Percentiles rank a stretch among this genome's conserved stretches.
These are phyloP conservation scores for Apotomis turbidana DNA, from an alignment of 2,888 invertebrate genomes.

Conservation along the genomic window DNA sequence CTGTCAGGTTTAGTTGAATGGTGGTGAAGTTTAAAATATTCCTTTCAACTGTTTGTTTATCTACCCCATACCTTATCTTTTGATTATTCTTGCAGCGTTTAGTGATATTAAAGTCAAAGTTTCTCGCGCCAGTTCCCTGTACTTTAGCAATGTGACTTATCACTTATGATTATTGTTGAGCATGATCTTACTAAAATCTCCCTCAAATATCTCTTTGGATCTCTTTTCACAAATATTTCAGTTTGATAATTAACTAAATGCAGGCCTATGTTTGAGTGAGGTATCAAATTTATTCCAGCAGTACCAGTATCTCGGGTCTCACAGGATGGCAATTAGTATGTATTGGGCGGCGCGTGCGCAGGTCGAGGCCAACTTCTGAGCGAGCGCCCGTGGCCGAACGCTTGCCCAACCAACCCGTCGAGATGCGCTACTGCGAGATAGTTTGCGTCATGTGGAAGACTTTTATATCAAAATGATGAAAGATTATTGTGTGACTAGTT, in stretches of 20 bases:
- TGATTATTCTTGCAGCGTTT: too few species aligned
- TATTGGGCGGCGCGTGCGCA: conserved; percentile 27
- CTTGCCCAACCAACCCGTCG: conserved; percentile 31
- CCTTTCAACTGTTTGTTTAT: conserved; percentile 67
- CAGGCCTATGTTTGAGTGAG: background rate
- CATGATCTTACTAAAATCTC: too few species aligned
- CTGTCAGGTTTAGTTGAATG: conserved; percentile 70
- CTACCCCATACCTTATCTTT: conserved; percentile 55
- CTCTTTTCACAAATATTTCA: too few species aligned
- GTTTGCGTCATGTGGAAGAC: conserved; percentile 19
- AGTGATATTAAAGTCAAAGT: too few species aligned
- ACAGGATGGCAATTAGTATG: conserved; percentile 24
- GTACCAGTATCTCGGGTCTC: background rate
- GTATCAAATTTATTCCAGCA: background rate
- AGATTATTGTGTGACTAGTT: background rate
- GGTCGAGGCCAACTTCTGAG: conserved; percentile 48
- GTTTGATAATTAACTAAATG: too few species aligned
- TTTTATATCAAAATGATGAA: conserved; percentile 17
- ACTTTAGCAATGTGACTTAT: too few species aligned
- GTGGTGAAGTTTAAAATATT: conserved; percentile 77
- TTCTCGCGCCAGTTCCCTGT: too few species aligned
- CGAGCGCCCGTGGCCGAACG: conserved; percentile 35
- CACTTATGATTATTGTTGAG: too few species aligned
- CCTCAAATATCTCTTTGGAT: too few species aligned
- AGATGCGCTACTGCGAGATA: conserved; percentile 28